These are phyloP conservation scores for Chrysopilus asiliformis DNA, from an alignment of 2,888 invertebrate species.

Conservation along the genomic window DNA sequence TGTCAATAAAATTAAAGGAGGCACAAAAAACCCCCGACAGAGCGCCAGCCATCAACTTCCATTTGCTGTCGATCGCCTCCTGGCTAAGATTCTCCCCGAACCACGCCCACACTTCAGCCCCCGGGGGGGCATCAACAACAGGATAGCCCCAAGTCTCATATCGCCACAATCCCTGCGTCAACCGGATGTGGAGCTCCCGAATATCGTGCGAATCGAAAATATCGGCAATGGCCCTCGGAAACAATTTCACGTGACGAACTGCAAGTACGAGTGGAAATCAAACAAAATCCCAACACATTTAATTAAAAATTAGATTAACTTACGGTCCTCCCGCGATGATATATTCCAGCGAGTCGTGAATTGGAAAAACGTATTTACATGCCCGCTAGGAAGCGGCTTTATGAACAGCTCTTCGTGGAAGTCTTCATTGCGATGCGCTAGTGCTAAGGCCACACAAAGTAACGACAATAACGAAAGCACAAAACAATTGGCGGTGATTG, in stretches of 20 bases:
- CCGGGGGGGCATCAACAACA: slow-evolving; percentile 75
- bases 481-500: not conserved
- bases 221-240: slow-evolving; percentile 81
- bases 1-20: slow-evolving; percentile 86
- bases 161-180: slow-evolving; percentile 91
- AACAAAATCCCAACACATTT: not conserved
- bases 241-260: slow-evolving; percentile 75
- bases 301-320: slow-evolving; percentile 27
- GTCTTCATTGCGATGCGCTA: slow-evolving; percentile 41
- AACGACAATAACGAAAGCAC: not conserved
- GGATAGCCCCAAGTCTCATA: slow-evolving; percentile 93
- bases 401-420: slow-evolving; percentile 82
- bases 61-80: slow-evolving; percentile 54
- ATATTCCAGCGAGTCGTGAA: slow-evolving; percentile 70
- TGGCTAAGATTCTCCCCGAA: slow-evolving; percentile 47
- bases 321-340: slow-evolving; percentile 46
- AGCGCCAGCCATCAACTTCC: slow-evolving; percentile 80
- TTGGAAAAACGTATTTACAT: slow-evolving; percentile 82
- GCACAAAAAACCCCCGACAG: slow-evolving; percentile 93
- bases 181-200: slow-evolving; percentile 77
- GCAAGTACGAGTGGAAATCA: slow-evolving; percentile 21
- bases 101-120: slow-evolving; percentile 91
- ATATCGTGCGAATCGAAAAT: slow-evolving; percentile 71
- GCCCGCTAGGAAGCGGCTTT: slow-evolving; percentile 69
- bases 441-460: not conserved